phyloP scores from a whole-genome alignment of 2,113 vertebrate genomes.

The Hippolais icterina region DNA sequence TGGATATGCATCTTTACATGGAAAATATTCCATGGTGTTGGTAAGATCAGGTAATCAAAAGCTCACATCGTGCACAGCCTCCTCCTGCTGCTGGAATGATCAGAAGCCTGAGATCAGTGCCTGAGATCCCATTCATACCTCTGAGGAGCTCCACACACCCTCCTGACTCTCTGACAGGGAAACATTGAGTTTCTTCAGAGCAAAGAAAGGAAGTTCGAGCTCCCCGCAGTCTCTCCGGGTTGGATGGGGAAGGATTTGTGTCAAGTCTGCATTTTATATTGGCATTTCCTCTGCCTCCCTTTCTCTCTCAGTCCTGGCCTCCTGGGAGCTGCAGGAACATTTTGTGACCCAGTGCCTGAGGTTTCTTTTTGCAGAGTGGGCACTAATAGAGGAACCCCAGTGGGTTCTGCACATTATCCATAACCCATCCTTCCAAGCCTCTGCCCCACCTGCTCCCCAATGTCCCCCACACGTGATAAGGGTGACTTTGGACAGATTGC shows the following conservation, averaged over 20 bases:
- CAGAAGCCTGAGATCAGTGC: neutral
- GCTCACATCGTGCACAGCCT: neutral
- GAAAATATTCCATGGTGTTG: neutral
- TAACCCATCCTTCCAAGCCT: neutral
- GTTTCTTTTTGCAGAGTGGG: slow-evolving; percentile 31
- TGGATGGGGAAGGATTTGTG: neutral
- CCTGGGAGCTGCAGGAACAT: slow-evolving; percentile 12
- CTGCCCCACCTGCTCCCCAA: neutral
- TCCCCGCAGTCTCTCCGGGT: rapidly evolving
- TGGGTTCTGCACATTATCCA: neutral
- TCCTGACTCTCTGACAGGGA: neutral
- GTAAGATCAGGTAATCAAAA: slow-evolving; percentile 4
- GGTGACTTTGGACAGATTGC: slow-evolving; percentile 16
- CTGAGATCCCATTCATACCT: neutral
- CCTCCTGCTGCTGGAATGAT: neutral
- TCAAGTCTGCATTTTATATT: neutral
- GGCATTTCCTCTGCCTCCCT: slow-evolving; percentile 17
- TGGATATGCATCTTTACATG: neutral
- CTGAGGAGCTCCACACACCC: neutral
- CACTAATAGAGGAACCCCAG: neutral
- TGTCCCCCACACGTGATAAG: neutral
- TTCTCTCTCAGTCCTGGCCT: neutral
- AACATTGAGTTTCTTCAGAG: slow-evolving; percentile 2
- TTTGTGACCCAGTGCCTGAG: slow-evolving; percentile 16
- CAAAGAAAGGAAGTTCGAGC: neutral